Conservation (phyloP, 2,888 invertebrate species). For the Amaurobius ferox region DNA sequence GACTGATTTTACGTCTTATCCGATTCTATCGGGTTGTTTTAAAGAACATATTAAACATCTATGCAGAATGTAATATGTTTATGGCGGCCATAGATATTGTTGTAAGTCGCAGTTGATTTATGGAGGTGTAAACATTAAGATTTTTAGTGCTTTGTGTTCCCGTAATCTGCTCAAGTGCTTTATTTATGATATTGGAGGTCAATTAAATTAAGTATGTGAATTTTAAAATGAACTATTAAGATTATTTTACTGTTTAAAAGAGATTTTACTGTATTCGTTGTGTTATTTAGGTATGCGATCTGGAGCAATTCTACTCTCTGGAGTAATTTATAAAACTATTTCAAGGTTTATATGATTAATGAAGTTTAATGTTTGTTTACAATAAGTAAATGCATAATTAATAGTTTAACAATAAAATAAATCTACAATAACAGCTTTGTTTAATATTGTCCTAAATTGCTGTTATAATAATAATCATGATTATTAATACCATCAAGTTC, state of each 20-base stretch:
- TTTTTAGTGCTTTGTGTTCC: conserved; percentile 55
- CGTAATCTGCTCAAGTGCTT: conserved; percentile 54
- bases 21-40: conserved; percentile 24
- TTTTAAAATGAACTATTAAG: conserved; percentile 49
- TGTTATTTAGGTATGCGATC: conserved; percentile 27
- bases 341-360: no score
- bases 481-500: no score
- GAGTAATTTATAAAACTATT: no score
- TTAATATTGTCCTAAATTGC: no score
- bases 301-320: conserved; percentile 58
- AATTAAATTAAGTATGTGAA: conserved; percentile 63
- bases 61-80: conserved; percentile 71
- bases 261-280: background rate
- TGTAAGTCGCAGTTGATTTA: conserved; percentile 71
- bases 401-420: no score
- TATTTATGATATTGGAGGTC: conserved; percentile 59
- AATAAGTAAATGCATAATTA: no score
- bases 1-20: conserved; percentile 4
- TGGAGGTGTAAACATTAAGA: conserved; percentile 66
- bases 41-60: conserved; percentile 59
- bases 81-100: conserved; percentile 71
- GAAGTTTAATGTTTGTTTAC: no score
- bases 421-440: no score
- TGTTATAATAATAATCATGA: no score
- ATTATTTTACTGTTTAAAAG: conserved; percentile 19